A percentile compares a stretch with the other conserved stretches of the same genome.
Conservation (phyloP, 2,888 invertebrate genomes). For the Pristionchus fissidentatus region DNA sequence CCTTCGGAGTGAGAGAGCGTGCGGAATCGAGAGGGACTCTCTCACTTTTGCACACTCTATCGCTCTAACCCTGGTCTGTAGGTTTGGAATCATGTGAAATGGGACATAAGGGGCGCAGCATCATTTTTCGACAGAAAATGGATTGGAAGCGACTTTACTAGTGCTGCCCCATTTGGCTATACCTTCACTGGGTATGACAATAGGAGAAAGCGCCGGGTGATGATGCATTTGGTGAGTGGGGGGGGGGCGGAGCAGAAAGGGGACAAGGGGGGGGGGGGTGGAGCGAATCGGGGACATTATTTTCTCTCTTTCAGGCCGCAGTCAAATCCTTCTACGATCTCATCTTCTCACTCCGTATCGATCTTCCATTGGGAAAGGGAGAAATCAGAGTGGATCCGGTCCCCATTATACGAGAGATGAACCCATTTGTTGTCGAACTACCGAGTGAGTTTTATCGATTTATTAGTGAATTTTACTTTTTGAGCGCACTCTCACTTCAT, state of each 20-base stretch:
- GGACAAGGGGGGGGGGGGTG: background rate
- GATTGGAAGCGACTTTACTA: no score
- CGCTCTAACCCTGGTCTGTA: no score
- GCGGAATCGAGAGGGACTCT: no score
- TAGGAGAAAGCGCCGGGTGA: no score
- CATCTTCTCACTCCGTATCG: conserved; percentile 44
- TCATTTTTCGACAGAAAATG: no score
- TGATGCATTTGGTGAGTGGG: background rate
- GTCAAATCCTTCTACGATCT: conserved; percentile 45
- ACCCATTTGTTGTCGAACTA: conserved; percentile 42
- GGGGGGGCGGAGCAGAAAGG: background rate
- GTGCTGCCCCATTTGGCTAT: no score
- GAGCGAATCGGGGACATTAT: background rate
- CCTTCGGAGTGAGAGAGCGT: no score
- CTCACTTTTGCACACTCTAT: no score
- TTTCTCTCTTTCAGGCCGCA: conserved; percentile 37
- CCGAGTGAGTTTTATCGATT: background rate
- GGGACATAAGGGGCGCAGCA: background rate
- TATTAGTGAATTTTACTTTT: no score
- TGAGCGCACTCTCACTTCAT: background rate
- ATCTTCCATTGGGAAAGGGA: conserved; percentile 8
- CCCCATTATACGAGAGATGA: conserved; percentile 28
- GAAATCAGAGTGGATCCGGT: background rate
- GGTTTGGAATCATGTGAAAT: no score
- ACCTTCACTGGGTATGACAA: no score